These are phyloP conservation scores for Zygothrica quintamaculata DNA, from an alignment of 2,888 invertebrate species.

Conservation along the genomic window DNA sequence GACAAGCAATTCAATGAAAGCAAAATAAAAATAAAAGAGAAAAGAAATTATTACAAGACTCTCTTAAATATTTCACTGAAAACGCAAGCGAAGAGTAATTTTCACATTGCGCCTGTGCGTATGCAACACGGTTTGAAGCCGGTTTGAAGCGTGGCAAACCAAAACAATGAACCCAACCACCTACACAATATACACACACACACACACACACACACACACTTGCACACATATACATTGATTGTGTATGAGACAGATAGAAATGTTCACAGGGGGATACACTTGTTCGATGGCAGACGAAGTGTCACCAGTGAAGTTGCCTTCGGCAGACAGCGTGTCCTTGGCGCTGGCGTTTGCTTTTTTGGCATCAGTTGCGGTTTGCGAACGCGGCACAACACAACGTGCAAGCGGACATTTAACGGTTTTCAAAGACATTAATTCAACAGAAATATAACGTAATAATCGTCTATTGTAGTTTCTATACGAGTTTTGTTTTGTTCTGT, in stretches of 20 bases:
- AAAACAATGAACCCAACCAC: conserved; percentile 60
- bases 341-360: conserved; percentile 21
- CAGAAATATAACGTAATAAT: conserved; percentile 4
- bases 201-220: conserved; percentile 29
- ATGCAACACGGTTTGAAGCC: conserved; percentile 73
- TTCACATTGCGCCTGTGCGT: conserved; percentile 69
- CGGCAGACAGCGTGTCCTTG: conserved; percentile 67
- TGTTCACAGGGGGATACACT: conserved; percentile 12
- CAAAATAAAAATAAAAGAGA: conserved; percentile 56
- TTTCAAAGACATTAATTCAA: too few relatives aligned
- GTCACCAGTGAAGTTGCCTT: conserved; percentile 52
- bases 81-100: conserved; percentile 46
- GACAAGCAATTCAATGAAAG: conserved; percentile 17
- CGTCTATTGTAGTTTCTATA: too few relatives aligned
- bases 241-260: too few relatives aligned
- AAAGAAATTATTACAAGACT: background rate
- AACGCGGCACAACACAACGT: conserved; percentile 76
- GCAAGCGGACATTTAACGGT: too few relatives aligned
- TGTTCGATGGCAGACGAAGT: conserved; percentile 66
- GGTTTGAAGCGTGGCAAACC: conserved; percentile 53
- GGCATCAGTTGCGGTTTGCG: conserved; percentile 83
- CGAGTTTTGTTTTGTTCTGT: conserved; percentile 30
- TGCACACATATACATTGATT: background rate
- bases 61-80: conserved; percentile 41
- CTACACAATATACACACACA: conserved; percentile 22